phyloP scores from a whole-genome alignment of 2,113 vertebrate species.

The Geococcyx californianus region DNA sequence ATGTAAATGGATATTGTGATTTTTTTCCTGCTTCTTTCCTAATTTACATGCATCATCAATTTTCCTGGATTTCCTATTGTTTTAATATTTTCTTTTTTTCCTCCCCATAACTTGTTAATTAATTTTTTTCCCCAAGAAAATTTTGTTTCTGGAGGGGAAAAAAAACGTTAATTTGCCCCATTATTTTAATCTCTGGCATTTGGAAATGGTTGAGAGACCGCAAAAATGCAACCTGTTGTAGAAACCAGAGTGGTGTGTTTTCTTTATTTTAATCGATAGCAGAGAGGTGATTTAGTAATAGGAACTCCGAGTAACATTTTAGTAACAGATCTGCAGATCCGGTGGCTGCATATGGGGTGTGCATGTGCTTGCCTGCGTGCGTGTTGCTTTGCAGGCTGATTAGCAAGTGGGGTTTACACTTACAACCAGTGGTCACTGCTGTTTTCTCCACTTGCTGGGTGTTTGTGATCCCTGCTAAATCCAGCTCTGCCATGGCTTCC shows the following conservation, averaged over 20 bases:
- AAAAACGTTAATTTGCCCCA: constrained; percentile 39
- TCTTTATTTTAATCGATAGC: constrained; percentile 59
- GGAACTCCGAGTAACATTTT: constrained; percentile 7
- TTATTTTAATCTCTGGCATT: constrained; percentile 68
- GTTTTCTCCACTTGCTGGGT: constrained; percentile 6
- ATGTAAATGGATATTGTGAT: constrained; percentile 53
- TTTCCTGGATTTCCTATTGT: constrained; percentile 26
- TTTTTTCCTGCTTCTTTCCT: neutral
- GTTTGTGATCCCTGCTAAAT: neutral
- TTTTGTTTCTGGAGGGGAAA: constrained; percentile 11
- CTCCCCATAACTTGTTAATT: neutral
- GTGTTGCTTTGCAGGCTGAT: constrained; percentile 27
- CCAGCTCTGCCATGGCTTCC: neutral
- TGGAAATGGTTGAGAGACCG: constrained; percentile 66
- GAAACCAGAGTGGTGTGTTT: constrained; percentile 10
- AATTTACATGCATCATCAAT: constrained; percentile 39
- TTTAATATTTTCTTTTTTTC: neutral
- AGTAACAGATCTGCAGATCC: constrained; percentile 3
- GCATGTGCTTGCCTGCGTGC: constrained; percentile 26
- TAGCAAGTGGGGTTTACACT: constrained; percentile 23
- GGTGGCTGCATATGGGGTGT: neutral
- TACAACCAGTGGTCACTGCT: neutral
- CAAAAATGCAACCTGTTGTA: constrained; percentile 76
- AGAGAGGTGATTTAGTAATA: constrained; percentile 43
- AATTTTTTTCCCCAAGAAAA: constrained; percentile 3